Evolutionary conservation across 2,888 invertebrate species (phyloP).

Genomic region (Thymelicus acteon): DNA sequence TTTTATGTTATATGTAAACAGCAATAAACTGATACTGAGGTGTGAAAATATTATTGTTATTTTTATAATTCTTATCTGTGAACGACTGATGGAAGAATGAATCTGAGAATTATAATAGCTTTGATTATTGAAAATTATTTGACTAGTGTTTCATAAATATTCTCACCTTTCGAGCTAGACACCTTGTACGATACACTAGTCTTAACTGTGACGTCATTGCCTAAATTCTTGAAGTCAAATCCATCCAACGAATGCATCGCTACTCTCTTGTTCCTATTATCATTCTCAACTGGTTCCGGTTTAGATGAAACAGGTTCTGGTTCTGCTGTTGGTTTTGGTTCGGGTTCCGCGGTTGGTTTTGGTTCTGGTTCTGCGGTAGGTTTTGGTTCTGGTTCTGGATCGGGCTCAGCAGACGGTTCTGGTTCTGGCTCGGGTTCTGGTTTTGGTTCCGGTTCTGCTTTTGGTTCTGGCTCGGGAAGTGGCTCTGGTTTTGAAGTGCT

Average conservation of each 20-base stretch:
- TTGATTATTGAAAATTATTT: no score
- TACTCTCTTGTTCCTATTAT: slow-evolving; percentile 83
- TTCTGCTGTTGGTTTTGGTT: slow-evolving; percentile 56
- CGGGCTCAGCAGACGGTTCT: slow-evolving; percentile 56
- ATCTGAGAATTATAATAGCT: no score
- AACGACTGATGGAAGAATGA: no score
- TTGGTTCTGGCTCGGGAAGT: slow-evolving; percentile 54
- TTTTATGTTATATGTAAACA: no score
- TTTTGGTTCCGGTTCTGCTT: slow-evolving; percentile 47
- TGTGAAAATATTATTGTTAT: no score
- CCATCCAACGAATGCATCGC: slow-evolving; percentile 79
- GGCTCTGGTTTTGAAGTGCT: slow-evolving; percentile 61
- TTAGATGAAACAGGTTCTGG: slow-evolving; percentile 47
- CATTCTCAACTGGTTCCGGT: slow-evolving; percentile 52
- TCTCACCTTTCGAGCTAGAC: slow-evolving; percentile 83
- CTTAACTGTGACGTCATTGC: slow-evolving; percentile 89
- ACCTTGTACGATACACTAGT: slow-evolving; percentile 93
- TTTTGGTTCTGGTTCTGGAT: slow-evolving; percentile 53
- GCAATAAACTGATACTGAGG: no score
- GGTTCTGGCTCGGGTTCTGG: slow-evolving; percentile 56
- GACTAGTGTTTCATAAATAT: not conserved
- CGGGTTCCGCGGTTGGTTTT: slow-evolving; percentile 57
- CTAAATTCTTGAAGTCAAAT: slow-evolving; percentile 75
- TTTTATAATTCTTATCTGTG: no score
- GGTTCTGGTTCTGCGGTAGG: slow-evolving; percentile 48